A percentile compares a stretch with the other conserved stretches of the same genome.
Evolutionary conservation across 2,113 vertebrate genomes (phyloP).

Genomic region (Chiloscyllium plagiosum): DNA sequence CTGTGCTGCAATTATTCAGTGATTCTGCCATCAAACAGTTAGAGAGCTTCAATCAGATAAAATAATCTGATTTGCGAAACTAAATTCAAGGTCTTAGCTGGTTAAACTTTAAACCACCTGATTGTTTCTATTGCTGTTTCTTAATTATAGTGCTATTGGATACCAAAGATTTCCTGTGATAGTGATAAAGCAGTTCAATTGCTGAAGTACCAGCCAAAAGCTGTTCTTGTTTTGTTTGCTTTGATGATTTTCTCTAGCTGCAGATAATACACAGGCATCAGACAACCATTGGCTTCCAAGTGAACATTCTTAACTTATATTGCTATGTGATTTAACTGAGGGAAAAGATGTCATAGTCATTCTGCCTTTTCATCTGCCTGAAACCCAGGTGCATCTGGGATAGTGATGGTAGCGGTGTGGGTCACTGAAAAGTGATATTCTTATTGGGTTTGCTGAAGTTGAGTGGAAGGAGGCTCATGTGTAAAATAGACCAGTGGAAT

Average conservation of each 20-base stretch:
- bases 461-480: background rate
- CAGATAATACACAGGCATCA: too few species aligned
- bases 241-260: background rate
- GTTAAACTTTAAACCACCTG: background rate
- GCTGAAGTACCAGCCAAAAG: background rate
- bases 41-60: constrained; percentile 20
- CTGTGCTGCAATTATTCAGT: too few species aligned
- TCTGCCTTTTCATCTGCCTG: background rate
- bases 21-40: background rate
- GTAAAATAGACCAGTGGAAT: background rate
- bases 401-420: background rate
- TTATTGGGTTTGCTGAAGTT: background rate
- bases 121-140: background rate
- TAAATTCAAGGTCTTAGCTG: background rate
- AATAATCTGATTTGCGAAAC: background rate
- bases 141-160: background rate
- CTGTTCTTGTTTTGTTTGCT: background rate
- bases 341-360: background rate
- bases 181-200: background rate
- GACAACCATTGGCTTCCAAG: background rate
- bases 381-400: background rate
- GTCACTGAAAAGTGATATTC: background rate
- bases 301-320: background rate
- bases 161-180: background rate
- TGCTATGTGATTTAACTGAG: background rate